Percentiles rank a stretch among this genome's conserved stretches.
phyloP scores from a whole-genome alignment of 2,113 vertebrate species.

The Nesogale talazaci region DNA sequence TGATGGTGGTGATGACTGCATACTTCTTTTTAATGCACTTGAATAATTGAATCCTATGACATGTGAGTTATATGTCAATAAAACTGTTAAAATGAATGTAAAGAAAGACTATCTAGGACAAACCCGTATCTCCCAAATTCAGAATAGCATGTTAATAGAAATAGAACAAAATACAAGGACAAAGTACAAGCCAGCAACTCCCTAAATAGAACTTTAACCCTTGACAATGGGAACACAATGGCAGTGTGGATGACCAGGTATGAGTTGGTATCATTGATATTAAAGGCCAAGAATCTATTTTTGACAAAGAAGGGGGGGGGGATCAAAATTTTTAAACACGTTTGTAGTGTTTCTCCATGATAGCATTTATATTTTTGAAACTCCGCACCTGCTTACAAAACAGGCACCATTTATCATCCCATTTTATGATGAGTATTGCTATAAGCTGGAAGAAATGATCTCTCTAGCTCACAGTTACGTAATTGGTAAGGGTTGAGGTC shows the following conservation, averaged over 20 bases:
- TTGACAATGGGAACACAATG: background rate
- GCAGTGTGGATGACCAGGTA: background rate
- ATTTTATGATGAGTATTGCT: background rate
- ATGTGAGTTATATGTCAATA: too few species aligned
- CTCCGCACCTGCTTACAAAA: background rate
- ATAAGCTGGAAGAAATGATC: background rate
- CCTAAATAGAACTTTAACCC: background rate
- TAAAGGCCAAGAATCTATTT: constrained; percentile 11
- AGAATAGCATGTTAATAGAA: background rate
- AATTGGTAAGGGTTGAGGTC: background rate
- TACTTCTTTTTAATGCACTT: too few species aligned
- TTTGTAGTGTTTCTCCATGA: background rate
- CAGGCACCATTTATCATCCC: background rate
- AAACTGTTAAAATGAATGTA: too few species aligned
- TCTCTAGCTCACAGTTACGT: background rate
- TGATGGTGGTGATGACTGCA: too few species aligned
- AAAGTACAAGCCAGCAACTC: background rate
- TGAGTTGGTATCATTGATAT: constrained; percentile 10
- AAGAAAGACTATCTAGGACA: background rate
- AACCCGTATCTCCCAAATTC: background rate
- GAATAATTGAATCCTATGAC: too few species aligned
- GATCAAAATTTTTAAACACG: too few species aligned
- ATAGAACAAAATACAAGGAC: background rate
- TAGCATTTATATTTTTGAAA: background rate
- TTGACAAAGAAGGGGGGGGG: background rate